A percentile compares a stretch with the other conserved stretches of the same genome.
Evolutionary conservation across 2,888 invertebrate species (phyloP).

Genomic region (Rosalia funebris): DNA sequence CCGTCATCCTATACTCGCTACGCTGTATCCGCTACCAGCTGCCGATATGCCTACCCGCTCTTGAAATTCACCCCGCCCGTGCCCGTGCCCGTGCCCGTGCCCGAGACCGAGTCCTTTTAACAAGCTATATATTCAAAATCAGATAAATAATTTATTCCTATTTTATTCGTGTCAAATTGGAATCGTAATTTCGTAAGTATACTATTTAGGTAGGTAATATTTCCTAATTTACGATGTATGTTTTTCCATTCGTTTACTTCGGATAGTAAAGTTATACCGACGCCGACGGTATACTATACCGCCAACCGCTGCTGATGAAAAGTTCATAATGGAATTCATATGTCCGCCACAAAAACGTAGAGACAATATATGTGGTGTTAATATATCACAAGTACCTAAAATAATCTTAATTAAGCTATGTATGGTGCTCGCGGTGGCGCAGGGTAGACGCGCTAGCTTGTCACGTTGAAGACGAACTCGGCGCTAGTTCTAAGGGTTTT

Average conservation of each 20-base stretch:
- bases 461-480: constrained; percentile 27
- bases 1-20: constrained; percentile 3
- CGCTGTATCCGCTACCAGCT: constrained; percentile 19
- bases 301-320: constrained; percentile 10
- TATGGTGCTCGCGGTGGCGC: constrained; percentile 7
- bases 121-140: too few species aligned
- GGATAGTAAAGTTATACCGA: too few species aligned
- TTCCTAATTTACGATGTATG: too few species aligned
- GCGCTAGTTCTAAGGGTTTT: constrained; percentile 24
- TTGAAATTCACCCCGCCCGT: too few species aligned
- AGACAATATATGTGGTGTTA: constrained; percentile 29
- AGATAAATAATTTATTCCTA: too few species aligned
- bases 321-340: constrained; percentile 15
- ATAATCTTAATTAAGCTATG: constrained; percentile 34
- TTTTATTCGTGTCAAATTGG: too few species aligned
- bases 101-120: too few species aligned
- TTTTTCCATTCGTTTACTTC: too few species aligned
- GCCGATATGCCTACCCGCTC: constrained; percentile 3
- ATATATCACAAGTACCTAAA: constrained; percentile 28
- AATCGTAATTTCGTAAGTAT: too few species aligned
- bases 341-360: constrained; percentile 18
- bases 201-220: too few species aligned
- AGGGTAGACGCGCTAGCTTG: constrained; percentile 21
- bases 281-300: constrained; percentile 1
- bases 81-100: too few species aligned